These are phyloP conservation scores for Vanessa cardui DNA, from an alignment of 2,888 invertebrate genomes.

Conservation along the genomic window DNA sequence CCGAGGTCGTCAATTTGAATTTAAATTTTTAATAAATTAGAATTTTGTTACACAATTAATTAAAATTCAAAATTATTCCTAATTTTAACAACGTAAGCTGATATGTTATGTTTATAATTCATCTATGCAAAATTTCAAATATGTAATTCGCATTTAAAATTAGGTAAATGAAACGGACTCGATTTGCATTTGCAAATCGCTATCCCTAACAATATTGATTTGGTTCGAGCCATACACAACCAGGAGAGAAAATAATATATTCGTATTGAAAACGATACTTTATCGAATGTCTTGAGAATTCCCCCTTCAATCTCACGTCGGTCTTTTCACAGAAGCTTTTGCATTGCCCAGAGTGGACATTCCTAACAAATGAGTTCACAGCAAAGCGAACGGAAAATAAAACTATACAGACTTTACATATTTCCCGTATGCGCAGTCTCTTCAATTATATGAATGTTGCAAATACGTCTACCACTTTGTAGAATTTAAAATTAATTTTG, in stretches of 20 bases:
- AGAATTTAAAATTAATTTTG: constrained; percentile 61
- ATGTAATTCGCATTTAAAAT: constrained; percentile 32
- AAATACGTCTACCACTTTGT: constrained; percentile 53
- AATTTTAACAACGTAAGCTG: constrained; percentile 21
- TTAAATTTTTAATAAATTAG: too few species aligned
- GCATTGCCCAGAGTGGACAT: constrained; percentile 50
- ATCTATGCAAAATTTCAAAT: constrained; percentile 35
- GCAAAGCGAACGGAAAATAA: constrained; percentile 58
- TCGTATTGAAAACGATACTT: constrained; percentile 20
- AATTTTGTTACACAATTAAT: background rate
- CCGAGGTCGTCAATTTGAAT: too few species aligned
- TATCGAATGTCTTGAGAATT: constrained; percentile 33
- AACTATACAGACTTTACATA: constrained; percentile 55
- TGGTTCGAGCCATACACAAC: background rate
- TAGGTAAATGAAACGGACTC: constrained; percentile 36
- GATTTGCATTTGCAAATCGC: constrained; percentile 26
- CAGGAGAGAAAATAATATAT: constrained; percentile 6
- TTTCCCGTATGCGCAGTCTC: constrained; percentile 49
- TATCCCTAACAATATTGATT: constrained; percentile 21
- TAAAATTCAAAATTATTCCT: constrained; percentile 19
- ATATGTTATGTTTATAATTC: constrained; percentile 19
- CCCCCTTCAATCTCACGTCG: constrained; percentile 18
- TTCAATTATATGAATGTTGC: constrained; percentile 59
- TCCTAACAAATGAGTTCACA: constrained; percentile 54
- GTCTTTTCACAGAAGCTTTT: constrained; percentile 17